Evolutionary conservation across 2,888 invertebrate genomes (phyloP).

Genomic region (Apotomis betuletana): DNA sequence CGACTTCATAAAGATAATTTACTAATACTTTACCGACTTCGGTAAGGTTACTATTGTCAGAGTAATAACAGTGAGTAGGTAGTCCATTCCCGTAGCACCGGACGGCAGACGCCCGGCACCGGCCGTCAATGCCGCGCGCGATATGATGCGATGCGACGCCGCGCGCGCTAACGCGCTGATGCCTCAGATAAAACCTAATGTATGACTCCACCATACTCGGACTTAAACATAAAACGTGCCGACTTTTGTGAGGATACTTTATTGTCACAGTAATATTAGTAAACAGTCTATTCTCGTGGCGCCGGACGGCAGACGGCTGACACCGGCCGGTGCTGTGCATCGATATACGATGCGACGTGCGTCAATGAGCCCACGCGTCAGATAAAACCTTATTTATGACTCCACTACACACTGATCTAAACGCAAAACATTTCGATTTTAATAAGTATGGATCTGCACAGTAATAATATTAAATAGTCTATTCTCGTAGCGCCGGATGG

Average conservation of each 20-base stretch:
- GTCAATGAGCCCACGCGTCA: conserved; percentile 71
- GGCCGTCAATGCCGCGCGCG: conserved; percentile 54
- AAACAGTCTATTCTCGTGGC: conserved; percentile 36
- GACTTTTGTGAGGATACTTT: conserved; percentile 45
- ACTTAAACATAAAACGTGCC: conserved; percentile 42
- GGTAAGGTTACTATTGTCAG: too few species aligned
- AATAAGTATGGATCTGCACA: not conserved
- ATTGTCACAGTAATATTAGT: not conserved
- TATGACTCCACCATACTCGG: conserved; percentile 53
- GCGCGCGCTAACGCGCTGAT: conserved; percentile 71
- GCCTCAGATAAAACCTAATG: conserved; percentile 72
- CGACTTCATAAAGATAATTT: too few species aligned
- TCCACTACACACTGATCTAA: conserved; percentile 43
- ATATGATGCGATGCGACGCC: conserved; percentile 61
- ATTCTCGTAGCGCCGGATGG: conserved; percentile 45
- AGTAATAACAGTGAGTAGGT: conserved; percentile 14
- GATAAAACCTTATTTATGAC: conserved; percentile 73
- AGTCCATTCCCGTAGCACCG: conserved; percentile 44
- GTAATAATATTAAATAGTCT: conserved; percentile 9
- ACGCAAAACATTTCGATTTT: conserved; percentile 48
- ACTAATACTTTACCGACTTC: too few species aligned
- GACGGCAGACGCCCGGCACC: conserved; percentile 47
- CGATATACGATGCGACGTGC: conserved; percentile 66
- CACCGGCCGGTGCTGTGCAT: conserved; percentile 52
- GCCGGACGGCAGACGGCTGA: conserved; percentile 48